A percentile compares a stretch with the other conserved stretches of the same genome.
These are phyloP conservation scores for Xerus rutilus DNA, from an alignment of 2,797 vertebrate genomes.

Conservation along the genomic window DNA sequence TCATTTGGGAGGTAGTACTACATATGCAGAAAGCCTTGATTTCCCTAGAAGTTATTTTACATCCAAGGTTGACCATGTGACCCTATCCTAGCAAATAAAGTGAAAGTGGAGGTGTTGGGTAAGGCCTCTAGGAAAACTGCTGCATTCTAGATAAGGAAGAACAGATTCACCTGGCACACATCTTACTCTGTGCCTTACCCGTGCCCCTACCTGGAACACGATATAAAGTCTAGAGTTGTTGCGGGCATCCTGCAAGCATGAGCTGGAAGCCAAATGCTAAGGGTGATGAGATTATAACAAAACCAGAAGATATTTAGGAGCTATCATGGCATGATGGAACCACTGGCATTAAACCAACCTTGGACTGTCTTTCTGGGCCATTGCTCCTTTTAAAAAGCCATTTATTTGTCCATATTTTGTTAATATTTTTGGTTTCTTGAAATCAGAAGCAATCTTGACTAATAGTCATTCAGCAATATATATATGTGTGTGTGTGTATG, in stretches of 20 bases:
- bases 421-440: neutral
- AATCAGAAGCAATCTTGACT: neutral
- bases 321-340: neutral
- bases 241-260: neutral
- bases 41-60: neutral
- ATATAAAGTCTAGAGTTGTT: neutral
- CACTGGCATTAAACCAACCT: too few species aligned
- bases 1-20: neutral
- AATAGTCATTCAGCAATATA: neutral
- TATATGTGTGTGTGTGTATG: too few species aligned
- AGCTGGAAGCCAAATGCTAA: neutral
- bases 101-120: neutral
- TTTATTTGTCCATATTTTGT: neutral
- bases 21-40: neutral
- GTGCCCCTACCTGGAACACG: neutral
- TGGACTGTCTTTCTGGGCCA: neutral
- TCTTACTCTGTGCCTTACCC: neutral
- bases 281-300: neutral
- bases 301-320: neutral
- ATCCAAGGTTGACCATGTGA: neutral
- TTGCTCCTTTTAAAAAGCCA: neutral
- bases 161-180: neutral
- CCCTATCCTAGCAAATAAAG: neutral
- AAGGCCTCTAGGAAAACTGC: neutral
- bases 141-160: neutral